A percentile compares a stretch with the other conserved stretches of the same genome.
phyloP scores from a whole-genome alignment of 2,888 invertebrate genomes.

The Boloria selene region DNA sequence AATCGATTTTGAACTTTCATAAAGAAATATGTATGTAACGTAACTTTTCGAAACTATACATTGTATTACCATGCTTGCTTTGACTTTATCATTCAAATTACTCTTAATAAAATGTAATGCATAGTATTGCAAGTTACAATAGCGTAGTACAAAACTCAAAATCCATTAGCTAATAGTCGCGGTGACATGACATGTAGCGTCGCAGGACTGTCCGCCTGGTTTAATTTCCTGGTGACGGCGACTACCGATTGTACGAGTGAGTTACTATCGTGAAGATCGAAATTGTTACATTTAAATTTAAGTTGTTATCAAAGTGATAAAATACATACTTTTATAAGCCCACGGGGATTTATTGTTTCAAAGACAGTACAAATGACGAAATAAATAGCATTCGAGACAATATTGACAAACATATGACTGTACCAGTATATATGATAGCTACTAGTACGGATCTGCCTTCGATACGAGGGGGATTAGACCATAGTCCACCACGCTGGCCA shows the following conservation, averaged over 20 bases:
- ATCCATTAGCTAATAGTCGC: conserved; percentile 56
- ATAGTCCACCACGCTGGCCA: too few species aligned
- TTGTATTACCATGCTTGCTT: neutral
- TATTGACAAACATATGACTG: too few species aligned
- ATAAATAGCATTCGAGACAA: too few species aligned
- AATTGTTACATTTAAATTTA: conserved; percentile 17
- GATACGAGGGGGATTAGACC: too few species aligned
- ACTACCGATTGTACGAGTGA: conserved; percentile 57
- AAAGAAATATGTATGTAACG: too few species aligned
- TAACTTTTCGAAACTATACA: too few species aligned
- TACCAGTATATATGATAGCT: too few species aligned
- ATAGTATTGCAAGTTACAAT: conserved; percentile 14
- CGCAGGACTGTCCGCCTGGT: conserved; percentile 57
- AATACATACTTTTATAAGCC: neutral
- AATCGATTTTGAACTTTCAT: too few species aligned
- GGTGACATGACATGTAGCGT: conserved; percentile 61
- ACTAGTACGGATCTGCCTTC: neutral
- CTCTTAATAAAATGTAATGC: neutral
- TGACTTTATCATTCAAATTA: neutral
- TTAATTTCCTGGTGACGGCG: conserved; percentile 78
- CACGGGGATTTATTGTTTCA: too few species aligned
- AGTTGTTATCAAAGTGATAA: neutral
- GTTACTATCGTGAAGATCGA: conserved; percentile 39
- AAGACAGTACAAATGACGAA: too few species aligned
- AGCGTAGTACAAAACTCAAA: conserved; percentile 26